A percentile compares a stretch with the other conserved stretches of the same genome.
Conservation (phyloP, 2,888 invertebrate species). For the Resseliella maxima region DNA sequence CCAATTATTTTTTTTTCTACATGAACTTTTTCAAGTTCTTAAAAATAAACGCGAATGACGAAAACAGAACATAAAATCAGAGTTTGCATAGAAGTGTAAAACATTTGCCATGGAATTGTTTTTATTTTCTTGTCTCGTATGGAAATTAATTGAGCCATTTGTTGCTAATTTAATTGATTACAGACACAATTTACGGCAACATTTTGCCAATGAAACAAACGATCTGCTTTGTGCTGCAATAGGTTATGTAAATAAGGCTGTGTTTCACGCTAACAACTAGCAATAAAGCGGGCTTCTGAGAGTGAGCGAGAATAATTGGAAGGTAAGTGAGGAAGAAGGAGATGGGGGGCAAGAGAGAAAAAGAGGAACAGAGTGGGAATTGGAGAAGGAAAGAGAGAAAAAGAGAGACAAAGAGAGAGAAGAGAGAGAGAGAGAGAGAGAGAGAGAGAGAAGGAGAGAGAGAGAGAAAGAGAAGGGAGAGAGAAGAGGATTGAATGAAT, state of each 20-base stretch:
- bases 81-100: not conserved
- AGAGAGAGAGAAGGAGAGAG: too few relatives aligned
- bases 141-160: conserved; percentile 45
- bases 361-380: too few relatives aligned
- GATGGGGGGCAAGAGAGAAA: too few relatives aligned
- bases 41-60: too few relatives aligned
- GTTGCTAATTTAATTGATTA: conserved; percentile 44
- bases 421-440: too few relatives aligned
- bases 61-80: not conserved
- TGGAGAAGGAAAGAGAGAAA: too few relatives aligned
- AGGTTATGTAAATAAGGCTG: not conserved
- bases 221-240: not conserved
- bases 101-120: not conserved
- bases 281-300: not conserved
- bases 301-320: not conserved
- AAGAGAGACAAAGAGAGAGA: too few relatives aligned
- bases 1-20: not conserved
- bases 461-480: too few relatives aligned
- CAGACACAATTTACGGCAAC: not conserved
- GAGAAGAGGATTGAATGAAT: too few relatives aligned
- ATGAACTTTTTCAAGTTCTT: not conserved
- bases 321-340: too few relatives aligned
- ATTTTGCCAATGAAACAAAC: not conserved
- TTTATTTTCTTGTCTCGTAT: not conserved
- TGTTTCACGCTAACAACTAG: not conserved